phyloP scores from a whole-genome alignment of 2,888 invertebrate species.

The Linyphia triangularis region DNA sequence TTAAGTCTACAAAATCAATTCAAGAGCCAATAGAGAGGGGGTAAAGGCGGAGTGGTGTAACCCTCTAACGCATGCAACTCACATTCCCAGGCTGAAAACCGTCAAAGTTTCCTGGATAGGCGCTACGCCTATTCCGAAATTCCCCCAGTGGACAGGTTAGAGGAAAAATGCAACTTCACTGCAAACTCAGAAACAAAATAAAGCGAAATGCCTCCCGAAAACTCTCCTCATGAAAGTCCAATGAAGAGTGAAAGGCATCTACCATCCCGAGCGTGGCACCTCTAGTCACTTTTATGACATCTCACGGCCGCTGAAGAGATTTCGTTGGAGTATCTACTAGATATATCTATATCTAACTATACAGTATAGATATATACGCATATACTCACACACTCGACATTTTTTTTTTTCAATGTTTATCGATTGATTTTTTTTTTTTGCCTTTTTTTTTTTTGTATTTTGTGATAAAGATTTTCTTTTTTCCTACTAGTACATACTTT shows the following conservation, averaged over 20 bases:
- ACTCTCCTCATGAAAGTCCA: conserved; percentile 60
- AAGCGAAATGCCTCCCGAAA: conserved; percentile 32
- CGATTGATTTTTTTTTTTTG: conserved; percentile 28
- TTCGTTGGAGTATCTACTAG: conserved; percentile 21
- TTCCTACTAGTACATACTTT: conserved; percentile 9
- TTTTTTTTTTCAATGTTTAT: conserved; percentile 47
- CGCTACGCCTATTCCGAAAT: background rate
- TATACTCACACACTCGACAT: background rate
- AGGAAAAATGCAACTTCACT: conserved; percentile 33
- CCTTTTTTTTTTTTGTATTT: conserved; percentile 2
- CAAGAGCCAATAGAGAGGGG: background rate
- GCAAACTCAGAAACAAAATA: conserved; percentile 46
- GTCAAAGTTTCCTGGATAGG: conserved; percentile 22
- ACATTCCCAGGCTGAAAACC: conserved; percentile 19
- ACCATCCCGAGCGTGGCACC: conserved; percentile 30
- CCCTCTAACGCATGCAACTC: conserved; percentile 7
- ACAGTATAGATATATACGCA: background rate
- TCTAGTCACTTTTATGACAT: conserved; percentile 62
- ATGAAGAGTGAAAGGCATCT: conserved; percentile 62
- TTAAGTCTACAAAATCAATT: background rate
- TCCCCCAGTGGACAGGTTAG: conserved; percentile 26
- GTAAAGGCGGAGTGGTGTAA: background rate
- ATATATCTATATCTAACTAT: conserved; percentile 34
- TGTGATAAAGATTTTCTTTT: background rate
- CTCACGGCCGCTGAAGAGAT: conserved; percentile 54